Percentiles rank a stretch among this genome's conserved stretches.
Evolutionary conservation across 2,797 vertebrate genomes (phyloP).

Genomic region (Crossoptilon crossoptilon): DNA sequence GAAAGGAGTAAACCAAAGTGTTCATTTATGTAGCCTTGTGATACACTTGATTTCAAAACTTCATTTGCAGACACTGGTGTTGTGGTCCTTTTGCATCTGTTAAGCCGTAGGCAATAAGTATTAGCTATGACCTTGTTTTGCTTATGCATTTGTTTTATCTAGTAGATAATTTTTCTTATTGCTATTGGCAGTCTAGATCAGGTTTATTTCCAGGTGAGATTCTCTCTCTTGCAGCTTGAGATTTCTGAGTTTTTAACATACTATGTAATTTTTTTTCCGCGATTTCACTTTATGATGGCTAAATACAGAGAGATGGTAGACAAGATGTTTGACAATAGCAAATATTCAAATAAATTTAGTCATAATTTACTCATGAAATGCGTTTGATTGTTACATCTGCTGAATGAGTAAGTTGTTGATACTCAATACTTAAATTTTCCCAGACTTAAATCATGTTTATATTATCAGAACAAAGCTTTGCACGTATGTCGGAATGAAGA

Average conservation of each 20-base stretch:
- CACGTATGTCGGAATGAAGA: background rate
- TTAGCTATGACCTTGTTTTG: background rate
- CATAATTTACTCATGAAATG: background rate
- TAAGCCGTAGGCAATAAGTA: background rate
- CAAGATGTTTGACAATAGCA: background rate
- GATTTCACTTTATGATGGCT: constrained; percentile 34
- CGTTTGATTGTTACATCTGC: background rate
- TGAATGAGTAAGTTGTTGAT: background rate
- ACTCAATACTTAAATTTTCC: constrained; percentile 19
- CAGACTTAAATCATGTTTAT: background rate
- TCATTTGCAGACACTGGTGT: background rate
- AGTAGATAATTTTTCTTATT: background rate
- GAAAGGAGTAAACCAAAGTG: background rate
- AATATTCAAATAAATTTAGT: background rate
- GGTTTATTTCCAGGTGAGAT: background rate
- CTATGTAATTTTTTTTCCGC: background rate
- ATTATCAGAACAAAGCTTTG: background rate
- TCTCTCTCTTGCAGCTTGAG: background rate
- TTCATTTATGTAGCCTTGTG: background rate
- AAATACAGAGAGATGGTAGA: background rate
- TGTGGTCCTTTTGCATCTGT: background rate
- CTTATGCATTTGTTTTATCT: background rate
- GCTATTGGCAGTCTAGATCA: background rate
- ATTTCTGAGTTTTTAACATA: background rate
- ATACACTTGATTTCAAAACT: background rate